These are phyloP conservation scores for Diphyllodes magnificus DNA, from an alignment of 2,113 vertebrate genomes.

Conservation along the genomic window DNA sequence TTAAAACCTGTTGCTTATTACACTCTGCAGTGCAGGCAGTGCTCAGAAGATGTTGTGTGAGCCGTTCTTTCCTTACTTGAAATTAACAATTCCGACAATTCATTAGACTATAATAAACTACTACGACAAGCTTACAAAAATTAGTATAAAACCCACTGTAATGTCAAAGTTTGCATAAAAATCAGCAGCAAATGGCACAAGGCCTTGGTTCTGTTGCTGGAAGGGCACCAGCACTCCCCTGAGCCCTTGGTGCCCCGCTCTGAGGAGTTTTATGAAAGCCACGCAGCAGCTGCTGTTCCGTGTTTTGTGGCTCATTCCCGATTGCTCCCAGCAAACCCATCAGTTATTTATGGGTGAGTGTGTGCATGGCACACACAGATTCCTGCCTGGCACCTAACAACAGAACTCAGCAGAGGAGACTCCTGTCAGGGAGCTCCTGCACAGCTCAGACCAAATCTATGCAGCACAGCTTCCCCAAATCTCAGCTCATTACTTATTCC, in stretches of 20 bases:
- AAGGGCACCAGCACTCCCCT: background rate
- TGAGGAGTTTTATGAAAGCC: background rate
- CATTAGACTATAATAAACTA: background rate
- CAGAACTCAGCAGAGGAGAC: background rate
- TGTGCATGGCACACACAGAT: background rate
- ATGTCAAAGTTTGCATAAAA: background rate
- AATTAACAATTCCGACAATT: background rate
- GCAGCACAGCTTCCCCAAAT: background rate
- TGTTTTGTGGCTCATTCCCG: background rate
- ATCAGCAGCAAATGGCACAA: background rate
- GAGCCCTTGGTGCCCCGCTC: background rate
- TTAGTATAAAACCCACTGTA: accelerated
- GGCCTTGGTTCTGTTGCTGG: background rate
- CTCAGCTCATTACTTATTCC: background rate
- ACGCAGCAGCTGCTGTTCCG: background rate
- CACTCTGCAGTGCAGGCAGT: too few relatives aligned
- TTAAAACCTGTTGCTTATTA: background rate
- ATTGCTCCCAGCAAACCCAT: background rate
- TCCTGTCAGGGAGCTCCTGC: background rate
- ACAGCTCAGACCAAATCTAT: accelerated
- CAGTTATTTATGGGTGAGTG: background rate
- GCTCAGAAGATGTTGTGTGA: background rate
- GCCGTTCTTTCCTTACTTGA: background rate
- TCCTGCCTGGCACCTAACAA: background rate
- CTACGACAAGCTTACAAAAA: background rate